Conservation (phyloP, 1,140 invertebrate genomes). For the Drosophila mayri region DNA sequence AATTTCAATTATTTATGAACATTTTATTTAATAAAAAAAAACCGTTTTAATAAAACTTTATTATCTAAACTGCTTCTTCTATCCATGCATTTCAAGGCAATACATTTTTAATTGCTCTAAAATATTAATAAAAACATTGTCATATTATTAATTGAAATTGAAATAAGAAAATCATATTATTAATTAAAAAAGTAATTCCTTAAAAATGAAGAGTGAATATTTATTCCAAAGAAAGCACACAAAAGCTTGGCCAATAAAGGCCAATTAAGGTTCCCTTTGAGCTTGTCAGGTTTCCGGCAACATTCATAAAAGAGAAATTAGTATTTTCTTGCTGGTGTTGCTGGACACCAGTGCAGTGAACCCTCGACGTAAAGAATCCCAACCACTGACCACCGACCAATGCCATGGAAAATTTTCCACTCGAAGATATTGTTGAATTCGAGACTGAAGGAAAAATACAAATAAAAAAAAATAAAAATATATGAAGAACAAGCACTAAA, state of each 20-base stretch:
- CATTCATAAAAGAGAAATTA: conserved; percentile 48
- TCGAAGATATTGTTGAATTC: conserved; percentile 55
- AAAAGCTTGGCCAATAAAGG: conserved; percentile 45
- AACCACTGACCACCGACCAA: neutral
- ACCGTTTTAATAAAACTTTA: too few species aligned
- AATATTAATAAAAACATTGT: neutral
- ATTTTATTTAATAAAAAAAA: too few species aligned
- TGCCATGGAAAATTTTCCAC: conserved; percentile 71
- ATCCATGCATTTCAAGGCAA: too few species aligned
- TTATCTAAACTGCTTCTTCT: too few species aligned
- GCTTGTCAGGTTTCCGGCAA: conserved; percentile 45
- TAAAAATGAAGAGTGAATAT: neutral
- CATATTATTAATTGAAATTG: neutral
- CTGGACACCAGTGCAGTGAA: conserved; percentile 36
- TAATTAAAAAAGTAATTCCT: neutral
- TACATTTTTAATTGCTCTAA: neutral
- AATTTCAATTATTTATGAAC: neutral
- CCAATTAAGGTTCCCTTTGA: conserved; percentile 44
- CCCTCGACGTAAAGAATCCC: conserved; percentile 18
- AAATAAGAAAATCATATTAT: neutral
- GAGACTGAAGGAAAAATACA: conserved; percentile 22
- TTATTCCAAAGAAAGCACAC: conserved; percentile 11
- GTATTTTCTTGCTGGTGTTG: conserved; percentile 4
- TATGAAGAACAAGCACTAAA: conserved; percentile 2
- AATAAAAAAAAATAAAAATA: conserved; percentile 9